A percentile compares a stretch with the other conserved stretches of the same genome.
These are phyloP conservation scores for Drosophila simulans DNA, from an alignment of 1,140 invertebrate genomes.

Conservation along the genomic window DNA sequence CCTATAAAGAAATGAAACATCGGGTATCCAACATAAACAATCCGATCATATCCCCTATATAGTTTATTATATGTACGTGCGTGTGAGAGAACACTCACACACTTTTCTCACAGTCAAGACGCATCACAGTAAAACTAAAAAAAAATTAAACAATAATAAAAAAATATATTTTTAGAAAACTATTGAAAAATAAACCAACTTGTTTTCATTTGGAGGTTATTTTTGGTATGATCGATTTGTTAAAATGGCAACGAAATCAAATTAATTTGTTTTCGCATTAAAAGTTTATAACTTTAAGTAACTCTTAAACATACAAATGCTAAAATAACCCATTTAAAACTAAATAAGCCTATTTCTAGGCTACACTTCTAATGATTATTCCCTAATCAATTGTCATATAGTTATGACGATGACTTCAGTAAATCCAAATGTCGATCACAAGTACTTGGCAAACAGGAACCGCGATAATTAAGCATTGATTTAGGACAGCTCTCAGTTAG, in stretches of 20 bases:
- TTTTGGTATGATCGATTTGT: background rate
- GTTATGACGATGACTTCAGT: background rate
- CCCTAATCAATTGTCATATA: background rate
- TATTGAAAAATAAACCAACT: slow-evolving; percentile 27
- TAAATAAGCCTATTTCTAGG: background rate
- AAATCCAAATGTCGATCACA: too few species aligned
- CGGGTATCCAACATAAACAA: slow-evolving; percentile 37
- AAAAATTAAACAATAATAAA: slow-evolving; percentile 53
- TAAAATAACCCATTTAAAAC: too few species aligned
- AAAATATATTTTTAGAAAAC: slow-evolving; percentile 66
- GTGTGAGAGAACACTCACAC: slow-evolving; percentile 28
- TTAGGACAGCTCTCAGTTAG: slow-evolving; percentile 12
- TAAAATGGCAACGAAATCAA: too few species aligned
- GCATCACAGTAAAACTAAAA: slow-evolving; percentile 53
- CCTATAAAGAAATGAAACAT: slow-evolving; percentile 48
- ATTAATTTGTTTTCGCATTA: too few species aligned
- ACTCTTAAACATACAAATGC: background rate
- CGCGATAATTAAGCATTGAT: slow-evolving; percentile 16
- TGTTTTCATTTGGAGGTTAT: background rate
- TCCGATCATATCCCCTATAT: slow-evolving; percentile 39
- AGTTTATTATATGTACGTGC: slow-evolving; percentile 41
- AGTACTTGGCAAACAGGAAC: background rate
- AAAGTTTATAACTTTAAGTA: background rate
- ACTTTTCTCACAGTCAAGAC: slow-evolving; percentile 68
- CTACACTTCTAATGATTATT: background rate